Conservation (phyloP, 2,888 invertebrate genomes). For the Criorhina ranunculi region DNA sequence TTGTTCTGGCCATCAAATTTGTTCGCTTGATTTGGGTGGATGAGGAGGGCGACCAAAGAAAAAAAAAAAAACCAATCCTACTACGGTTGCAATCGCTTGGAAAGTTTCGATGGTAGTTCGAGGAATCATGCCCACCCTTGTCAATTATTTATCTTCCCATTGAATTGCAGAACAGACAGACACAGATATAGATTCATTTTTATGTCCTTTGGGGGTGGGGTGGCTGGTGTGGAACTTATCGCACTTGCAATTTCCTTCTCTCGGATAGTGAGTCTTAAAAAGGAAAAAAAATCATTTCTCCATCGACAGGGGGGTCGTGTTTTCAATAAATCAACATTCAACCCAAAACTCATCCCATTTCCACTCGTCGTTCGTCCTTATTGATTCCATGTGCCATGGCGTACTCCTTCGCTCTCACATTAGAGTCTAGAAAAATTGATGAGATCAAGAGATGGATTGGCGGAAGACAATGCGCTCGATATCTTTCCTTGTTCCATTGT, state of each 20-base stretch:
- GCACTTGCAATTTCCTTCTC: constrained; percentile 72
- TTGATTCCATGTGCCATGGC: constrained; percentile 45
- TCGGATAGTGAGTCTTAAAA: constrained; percentile 26
- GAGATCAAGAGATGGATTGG: constrained; percentile 75
- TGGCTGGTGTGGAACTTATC: constrained; percentile 66
- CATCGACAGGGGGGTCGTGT: constrained; percentile 53
- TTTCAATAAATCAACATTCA: constrained; percentile 75
- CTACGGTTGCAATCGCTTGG: constrained; percentile 58
- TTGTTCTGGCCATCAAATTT: constrained; percentile 55
- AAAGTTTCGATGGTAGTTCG: constrained; percentile 40
- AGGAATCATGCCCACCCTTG: constrained; percentile 61
- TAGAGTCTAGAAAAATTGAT: constrained; percentile 74
- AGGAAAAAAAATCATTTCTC: constrained; percentile 6
- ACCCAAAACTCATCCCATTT: constrained; percentile 20
- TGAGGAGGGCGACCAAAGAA: constrained; percentile 5
- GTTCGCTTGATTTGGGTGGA: constrained; percentile 36
- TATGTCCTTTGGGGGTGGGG: constrained; percentile 54
- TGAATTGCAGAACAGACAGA: constrained; percentile 73
- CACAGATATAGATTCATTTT: constrained; percentile 55
- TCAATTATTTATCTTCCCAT: constrained; percentile 75
- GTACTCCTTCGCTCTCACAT: constrained; percentile 58
- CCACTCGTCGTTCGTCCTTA: constrained; percentile 33
- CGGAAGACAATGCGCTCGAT: constrained; percentile 45
- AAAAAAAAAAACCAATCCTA: constrained; percentile 28
- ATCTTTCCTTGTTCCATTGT: constrained; percentile 13